Evolutionary conservation across 2,797 vertebrate species (phyloP).

Genomic region (Pseudochirops corinnae): DNA sequence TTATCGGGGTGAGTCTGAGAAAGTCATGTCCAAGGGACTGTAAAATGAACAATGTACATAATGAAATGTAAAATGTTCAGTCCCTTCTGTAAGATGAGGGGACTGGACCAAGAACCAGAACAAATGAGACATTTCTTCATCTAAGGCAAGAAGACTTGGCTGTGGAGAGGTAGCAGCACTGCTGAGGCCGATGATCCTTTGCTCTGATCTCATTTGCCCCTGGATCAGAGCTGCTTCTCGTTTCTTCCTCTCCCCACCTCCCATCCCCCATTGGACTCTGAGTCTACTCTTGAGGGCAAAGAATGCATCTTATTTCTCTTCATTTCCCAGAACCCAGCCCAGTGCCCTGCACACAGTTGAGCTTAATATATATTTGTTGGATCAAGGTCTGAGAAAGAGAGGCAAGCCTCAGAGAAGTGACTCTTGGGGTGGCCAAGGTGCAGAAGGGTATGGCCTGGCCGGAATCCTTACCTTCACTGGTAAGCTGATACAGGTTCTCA

Average conservation of each 20-base stretch:
- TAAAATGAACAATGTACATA: no score
- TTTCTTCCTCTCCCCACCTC: neutral
- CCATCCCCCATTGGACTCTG: neutral
- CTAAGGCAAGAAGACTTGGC: neutral
- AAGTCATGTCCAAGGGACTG: neutral
- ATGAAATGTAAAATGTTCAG: no score
- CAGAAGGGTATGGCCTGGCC: no score
- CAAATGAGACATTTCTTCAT: neutral
- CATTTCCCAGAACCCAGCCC: neutral
- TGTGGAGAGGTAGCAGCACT: neutral
- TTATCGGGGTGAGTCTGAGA: neutral
- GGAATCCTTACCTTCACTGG: neutral
- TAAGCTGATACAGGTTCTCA: constrained; percentile 69
- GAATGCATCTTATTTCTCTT: neutral
- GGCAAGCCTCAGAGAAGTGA: neutral
- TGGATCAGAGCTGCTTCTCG: neutral
- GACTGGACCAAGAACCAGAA: neutral
- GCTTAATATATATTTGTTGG: neutral
- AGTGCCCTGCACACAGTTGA: neutral
- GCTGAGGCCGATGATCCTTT: neutral
- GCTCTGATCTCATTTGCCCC: neutral
- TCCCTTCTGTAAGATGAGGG: neutral
- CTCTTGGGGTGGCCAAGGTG: accelerated
- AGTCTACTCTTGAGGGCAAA: neutral
- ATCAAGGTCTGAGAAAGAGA: neutral